Base-by-base conservation (phyloP, 2,797 vertebrate species). In the Pelobates cultripes region DNA sequence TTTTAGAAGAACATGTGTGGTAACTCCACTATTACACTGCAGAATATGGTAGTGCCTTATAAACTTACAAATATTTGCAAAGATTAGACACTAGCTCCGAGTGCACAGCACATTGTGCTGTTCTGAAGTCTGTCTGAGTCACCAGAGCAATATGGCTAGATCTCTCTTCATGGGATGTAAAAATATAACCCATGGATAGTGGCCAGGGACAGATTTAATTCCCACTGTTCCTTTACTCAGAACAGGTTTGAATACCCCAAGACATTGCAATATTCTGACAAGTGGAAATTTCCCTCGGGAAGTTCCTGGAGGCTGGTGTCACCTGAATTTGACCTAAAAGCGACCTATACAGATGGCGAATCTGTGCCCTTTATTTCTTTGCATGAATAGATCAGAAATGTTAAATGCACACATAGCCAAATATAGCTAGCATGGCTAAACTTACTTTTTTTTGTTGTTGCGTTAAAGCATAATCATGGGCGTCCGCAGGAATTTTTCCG, bases 181-280 rank as follows among this genome's bases (percentile, higher is more conserved):
- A 40, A 28, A 64, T 28, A 64, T 7, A 28, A 2, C 28, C 61
- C 28, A n/a, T 64, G 61, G 61, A 3, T 64, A 40, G 28, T 64
- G 28, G 61, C 61, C 28, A 40, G 61, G 61, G 61, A 64, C 61
- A 64, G 61, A 40, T 41, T 64, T n/a, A 40, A 64, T 64, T 64
- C 61, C 61, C 61, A 40, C 61, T 64, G 61, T 64, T 2, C 61
- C 61, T 64, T 28, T 28, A 64, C n/a, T 7, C 5, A 3, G 61
- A 64, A 40, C 28, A 64, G 61, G 61, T 64, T 41, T 64, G 61
- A 64, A 64, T n/a, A 40, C 61, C 61, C 10, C 28, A 14, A 64
- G 61, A 17, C 28, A 28, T 64, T 64, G 61, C n/a, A 6, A 64
- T 7, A 40, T 64, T 64, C n/a, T 64, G 61, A 64, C 61, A 64